These are phyloP conservation scores for Anser cygnoides DNA, from an alignment of 2,113 vertebrate species.

Conservation along the genomic window DNA sequence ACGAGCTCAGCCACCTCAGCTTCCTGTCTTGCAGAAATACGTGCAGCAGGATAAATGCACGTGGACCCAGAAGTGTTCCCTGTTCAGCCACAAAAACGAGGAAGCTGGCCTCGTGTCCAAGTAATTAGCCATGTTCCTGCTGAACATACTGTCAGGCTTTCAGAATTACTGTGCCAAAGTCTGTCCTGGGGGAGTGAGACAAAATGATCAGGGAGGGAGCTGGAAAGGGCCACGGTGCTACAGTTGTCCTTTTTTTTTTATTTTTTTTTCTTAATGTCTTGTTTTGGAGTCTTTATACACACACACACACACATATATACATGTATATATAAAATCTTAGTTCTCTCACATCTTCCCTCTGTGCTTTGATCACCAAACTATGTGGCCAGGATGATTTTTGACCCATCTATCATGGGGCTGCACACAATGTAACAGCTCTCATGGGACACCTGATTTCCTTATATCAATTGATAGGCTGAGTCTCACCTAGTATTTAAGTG, in stretches of 20 bases:
- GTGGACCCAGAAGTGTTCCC: constrained; percentile 17
- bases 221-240: neutral
- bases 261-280: neutral
- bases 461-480: neutral
- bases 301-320: too few relatives aligned
- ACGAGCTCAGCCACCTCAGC: constrained; percentile 63
- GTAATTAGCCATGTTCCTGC: constrained; percentile 21
- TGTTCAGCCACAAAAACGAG: constrained; percentile 48
- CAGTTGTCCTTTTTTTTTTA: neutral
- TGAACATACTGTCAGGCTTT: neutral
- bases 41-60: constrained; percentile 25
- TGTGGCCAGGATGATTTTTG: neutral
- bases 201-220: neutral
- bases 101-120: constrained; percentile 1
- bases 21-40: constrained; percentile 43
- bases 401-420: neutral
- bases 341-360: rapidly evolving
- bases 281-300: neutral
- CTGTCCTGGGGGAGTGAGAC: neutral
- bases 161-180: neutral
- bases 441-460: neutral
- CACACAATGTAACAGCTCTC: neutral
- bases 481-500: neutral
- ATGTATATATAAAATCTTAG: neutral
- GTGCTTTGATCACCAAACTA: neutral